These are phyloP conservation scores for Tipula confusa DNA, from an alignment of 2,888 invertebrate genomes.

Conservation along the genomic window DNA sequence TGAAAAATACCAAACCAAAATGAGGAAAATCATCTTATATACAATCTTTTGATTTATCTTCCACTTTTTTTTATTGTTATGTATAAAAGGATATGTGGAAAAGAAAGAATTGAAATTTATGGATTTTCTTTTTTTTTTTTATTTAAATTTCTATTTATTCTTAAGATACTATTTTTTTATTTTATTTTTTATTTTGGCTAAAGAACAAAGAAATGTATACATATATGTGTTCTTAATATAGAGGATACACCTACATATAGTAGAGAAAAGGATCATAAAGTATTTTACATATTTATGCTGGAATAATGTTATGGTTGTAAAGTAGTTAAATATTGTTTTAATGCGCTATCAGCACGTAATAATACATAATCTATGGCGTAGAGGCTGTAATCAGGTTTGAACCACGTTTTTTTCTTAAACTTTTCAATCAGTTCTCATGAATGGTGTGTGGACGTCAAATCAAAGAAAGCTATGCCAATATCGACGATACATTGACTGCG, in stretches of 20 bases:
- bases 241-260: background rate
- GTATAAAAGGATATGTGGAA: background rate
- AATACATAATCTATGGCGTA: no score
- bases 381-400: no score
- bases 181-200: background rate
- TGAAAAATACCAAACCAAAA: background rate
- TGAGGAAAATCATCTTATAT: background rate
- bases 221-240: no score
- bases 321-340: no score
- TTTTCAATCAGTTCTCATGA: no score
- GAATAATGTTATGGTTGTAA: background rate
- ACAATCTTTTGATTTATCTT: background rate
- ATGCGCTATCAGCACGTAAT: no score
- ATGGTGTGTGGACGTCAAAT: no score
- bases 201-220: background rate
- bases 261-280: background rate
- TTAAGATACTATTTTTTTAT: no score
- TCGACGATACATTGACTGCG: no score
- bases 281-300: background rate
- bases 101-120: background rate
- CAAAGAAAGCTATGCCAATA: no score
- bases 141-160: conserved; percentile 12
- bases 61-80: background rate
- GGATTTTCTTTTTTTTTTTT: background rate
- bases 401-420: no score